phyloP scores from a whole-genome alignment of 1,140 invertebrate genomes.

The Apis florea region DNA sequence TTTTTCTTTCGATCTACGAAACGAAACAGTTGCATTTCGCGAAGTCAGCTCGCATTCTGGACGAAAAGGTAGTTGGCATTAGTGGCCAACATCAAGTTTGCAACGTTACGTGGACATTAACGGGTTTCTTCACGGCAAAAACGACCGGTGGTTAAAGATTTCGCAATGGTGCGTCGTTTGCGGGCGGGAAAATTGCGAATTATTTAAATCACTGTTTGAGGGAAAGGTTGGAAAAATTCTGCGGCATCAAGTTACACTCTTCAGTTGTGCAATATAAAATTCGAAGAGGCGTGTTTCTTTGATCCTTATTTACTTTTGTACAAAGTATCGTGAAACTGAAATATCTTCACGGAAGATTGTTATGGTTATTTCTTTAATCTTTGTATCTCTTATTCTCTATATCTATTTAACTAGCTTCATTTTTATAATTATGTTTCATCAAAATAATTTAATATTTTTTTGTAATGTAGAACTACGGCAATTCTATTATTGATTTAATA shows the following conservation, averaged over 20 bases:
- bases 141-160: conserved; percentile 23
- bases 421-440: no score
- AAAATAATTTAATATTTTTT: no score
- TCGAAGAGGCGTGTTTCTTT: no score
- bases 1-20: not conserved
- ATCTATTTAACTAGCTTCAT: no score
- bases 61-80: conserved; percentile 15
- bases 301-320: not conserved
- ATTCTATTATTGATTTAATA: no score
- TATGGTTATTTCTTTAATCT: not conserved
- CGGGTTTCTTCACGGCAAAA: conserved; percentile 20
- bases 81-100: conserved; percentile 20
- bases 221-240: conserved; percentile 7
- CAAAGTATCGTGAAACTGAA: not conserved
- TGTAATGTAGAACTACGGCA: no score
- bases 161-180: conserved; percentile 1
- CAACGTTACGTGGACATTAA: conserved; percentile 9
- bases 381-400: no score
- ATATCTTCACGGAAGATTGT: not conserved
- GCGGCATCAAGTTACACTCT: not conserved
- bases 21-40: conserved; percentile 25
- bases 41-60: conserved; percentile 17
- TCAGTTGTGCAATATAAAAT: not conserved
- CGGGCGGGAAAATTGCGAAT: conserved; percentile 5
- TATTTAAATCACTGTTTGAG: conserved; percentile 11